Base-by-base conservation (phyloP, 2,888 invertebrate species). In the Drosophila subsilvestris region DNA sequence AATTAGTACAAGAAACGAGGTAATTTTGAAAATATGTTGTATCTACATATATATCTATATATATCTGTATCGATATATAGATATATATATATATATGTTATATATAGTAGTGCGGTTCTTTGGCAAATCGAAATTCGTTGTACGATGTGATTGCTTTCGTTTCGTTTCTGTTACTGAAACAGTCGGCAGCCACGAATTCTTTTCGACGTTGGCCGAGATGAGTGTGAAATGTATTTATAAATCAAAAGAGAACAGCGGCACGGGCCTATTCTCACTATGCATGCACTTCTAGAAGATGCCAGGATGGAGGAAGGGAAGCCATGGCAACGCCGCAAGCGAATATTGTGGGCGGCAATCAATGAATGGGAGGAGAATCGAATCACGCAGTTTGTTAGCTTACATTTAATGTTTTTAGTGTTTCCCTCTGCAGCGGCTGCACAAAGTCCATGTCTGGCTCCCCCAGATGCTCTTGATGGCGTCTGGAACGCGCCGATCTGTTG, bases 371-470 rank as follows among this genome's bases (percentile, higher is more conserved):
- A 37, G n/a, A n/a, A 37, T 6, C 37, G 6, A 2, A 7, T 7
- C 37, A n/a, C 37, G n/a, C n/a, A n/a, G n/a, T 37, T 37, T n/a
- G 12, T 10, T 42, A 37, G 42, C 71, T 90, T 86, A 92, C 92
- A 78, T 91, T 91, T 53, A 92, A 82, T 88, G 94, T 94, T 75
- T 91, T 93, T 90, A 94, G 93, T 18, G 75, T 63, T 86, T 94
- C 94, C 89, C 94, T 92, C 83, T 94, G 92, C 51, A 94, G 94
- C 49, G 94, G 94, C 71, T 94, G 94, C 80, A 94, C 94, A 82
- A 94, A 93, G 91, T 94, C 94, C 18, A 89, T 89, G 69, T 67
- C 72, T 48, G 71, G 75, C 37, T 66, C 57, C 12, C 69, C 69
- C 45, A 79, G 75, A 20, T 86, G 78, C 43, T 86, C 81, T 18